Conservation (phyloP, 2,888 invertebrate genomes). For the Tetropium fuscum region DNA sequence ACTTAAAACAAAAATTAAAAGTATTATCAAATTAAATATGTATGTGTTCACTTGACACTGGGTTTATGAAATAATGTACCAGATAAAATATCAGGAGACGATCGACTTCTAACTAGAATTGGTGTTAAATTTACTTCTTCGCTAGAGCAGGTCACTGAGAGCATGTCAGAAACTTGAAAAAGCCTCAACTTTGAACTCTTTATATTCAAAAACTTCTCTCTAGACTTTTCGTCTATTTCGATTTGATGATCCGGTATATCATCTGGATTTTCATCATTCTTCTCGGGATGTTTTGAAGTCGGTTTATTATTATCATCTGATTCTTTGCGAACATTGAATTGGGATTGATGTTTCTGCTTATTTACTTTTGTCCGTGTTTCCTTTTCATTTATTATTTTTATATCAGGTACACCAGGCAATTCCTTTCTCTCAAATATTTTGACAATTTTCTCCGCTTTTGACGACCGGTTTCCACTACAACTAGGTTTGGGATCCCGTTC, state of each 20-base stretch:
- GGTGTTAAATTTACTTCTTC: constrained; percentile 24
- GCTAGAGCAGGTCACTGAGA: constrained; percentile 36
- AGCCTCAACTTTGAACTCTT: constrained; percentile 46
- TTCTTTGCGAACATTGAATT: constrained; percentile 11
- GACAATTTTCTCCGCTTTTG: constrained; percentile 42
- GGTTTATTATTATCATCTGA: constrained; percentile 10
- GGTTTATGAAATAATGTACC: constrained; percentile 13
- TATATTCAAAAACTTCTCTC: constrained; percentile 40
- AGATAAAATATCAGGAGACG: constrained; percentile 40
- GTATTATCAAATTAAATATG: constrained; percentile 5
- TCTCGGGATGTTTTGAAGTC: not conserved
- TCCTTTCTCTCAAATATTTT: constrained; percentile 54
- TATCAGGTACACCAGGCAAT: constrained; percentile 47
- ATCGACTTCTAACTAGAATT: constrained; percentile 36
- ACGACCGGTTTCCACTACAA: constrained; percentile 26
- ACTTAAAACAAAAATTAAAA: constrained; percentile 24
- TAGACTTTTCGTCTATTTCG: constrained; percentile 32
- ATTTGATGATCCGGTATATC: constrained; percentile 21
- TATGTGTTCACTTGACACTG: constrained; percentile 7
- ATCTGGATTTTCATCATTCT: not conserved
- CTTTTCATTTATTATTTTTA: constrained; percentile 47
- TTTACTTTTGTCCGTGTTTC: constrained; percentile 29
- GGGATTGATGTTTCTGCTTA: constrained; percentile 21
- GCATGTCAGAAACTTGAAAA: constrained; percentile 50
- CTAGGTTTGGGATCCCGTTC: constrained; percentile 40